Base-by-base conservation (phyloP, 2,797 vertebrate genomes). In the Ambastaia sidthimunki region DNA sequence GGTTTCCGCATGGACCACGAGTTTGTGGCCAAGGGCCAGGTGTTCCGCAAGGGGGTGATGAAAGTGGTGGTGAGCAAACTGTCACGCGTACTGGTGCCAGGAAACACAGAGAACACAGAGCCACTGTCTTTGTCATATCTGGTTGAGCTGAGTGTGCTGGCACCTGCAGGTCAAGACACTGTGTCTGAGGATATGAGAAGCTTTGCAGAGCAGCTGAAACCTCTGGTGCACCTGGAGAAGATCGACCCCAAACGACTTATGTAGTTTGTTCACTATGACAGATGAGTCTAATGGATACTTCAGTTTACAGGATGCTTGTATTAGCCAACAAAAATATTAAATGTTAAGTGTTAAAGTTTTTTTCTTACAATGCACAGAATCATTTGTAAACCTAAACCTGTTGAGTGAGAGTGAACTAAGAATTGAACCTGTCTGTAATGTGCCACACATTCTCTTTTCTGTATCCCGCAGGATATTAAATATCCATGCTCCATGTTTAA, bases 1-100 rank as follows among this genome's bases (percentile, higher is more conserved):
- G 98, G 98, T 28, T 99, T 99, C 90, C 96, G 97, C 73, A 96
- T 99, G 97, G 98, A 99, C 92, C 97, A 99, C 0, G 98, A 99
- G 87, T 99, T 98, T 79, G 95, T 98, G 15, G 94, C 97, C 76
- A 96, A 95, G 21, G 98, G 98, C 0, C 97, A 98, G 52, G 87
- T 99, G 68, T 99, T 98, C 88, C 96, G 97, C 67, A 97, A 97
- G 87, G 97, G 98, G 1, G 94, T 89, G 0, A 96, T 99, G 95
- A 99, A 99, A 89, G 91, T 99, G 1, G 91, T 97, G 82, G 98
- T 99, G 1, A 97, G 96, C 91, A 99, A 98, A 89, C 91, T 99
- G 82, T 99, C 95, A 28, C 97, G 98, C 0, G 93, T 99, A 47
- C 87, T 98, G 6, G 93, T 96, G 15, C 95, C 96, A 0, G 97